Evolutionary conservation across 92 coral and sea anemone genomes (phyloP).

Genomic region (Isaurus tuberculatus): DNA sequence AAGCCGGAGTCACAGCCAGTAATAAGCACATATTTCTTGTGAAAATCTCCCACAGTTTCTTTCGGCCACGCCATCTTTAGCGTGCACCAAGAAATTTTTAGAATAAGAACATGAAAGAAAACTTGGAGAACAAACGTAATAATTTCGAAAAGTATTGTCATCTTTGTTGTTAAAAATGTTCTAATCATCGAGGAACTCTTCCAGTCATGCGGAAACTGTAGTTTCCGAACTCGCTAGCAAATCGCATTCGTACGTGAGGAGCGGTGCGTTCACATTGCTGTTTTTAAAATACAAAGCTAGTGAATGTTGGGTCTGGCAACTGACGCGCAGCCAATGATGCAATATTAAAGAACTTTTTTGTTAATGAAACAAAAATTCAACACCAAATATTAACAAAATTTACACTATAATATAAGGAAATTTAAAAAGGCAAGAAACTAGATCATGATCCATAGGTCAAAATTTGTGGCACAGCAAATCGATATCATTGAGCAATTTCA

Average conservation of each 20-base stretch:
- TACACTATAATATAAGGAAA: background rate
- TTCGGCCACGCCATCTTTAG: constrained; percentile 11
- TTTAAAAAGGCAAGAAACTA: background rate
- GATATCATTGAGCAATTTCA: too few species aligned
- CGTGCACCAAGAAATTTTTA: background rate
- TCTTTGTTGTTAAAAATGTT: background rate
- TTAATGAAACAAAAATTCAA: background rate
- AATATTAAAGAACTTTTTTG: background rate
- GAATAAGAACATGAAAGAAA: background rate
- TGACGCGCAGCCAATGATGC: background rate
- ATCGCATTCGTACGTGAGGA: background rate
- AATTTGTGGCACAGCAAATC: background rate
- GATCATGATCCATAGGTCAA: background rate
- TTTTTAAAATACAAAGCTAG: background rate
- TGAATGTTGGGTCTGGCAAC: background rate
- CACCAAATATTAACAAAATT: background rate
- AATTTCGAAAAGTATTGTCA: background rate
- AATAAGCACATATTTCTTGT: constrained; percentile 69
- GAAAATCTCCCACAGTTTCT: constrained; percentile 46
- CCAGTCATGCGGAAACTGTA: background rate
- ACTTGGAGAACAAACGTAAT: background rate
- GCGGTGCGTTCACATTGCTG: background rate
- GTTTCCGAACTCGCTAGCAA: background rate
- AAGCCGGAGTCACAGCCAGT: constrained; percentile 85
- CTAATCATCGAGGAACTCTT: background rate